A percentile compares a stretch with the other conserved stretches of the same genome.
Evolutionary conservation across 1,140 invertebrate genomes (phyloP).

Genomic region (Daktulosphaira vitifoliae): DNA sequence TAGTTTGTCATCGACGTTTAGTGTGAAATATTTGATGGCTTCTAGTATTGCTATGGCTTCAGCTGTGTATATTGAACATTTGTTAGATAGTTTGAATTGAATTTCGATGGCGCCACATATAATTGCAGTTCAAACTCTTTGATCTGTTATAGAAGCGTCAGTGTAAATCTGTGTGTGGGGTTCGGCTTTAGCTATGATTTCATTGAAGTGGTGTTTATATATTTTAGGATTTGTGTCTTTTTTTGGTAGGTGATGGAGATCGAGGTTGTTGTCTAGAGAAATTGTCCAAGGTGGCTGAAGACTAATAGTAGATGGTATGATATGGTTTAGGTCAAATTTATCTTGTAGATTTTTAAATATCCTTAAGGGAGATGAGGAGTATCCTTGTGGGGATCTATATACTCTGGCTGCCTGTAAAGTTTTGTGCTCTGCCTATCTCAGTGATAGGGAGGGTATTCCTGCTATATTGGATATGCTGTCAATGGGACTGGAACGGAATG

Average conservation of each 20-base stretch:
- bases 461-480: slow-evolving; percentile 3
- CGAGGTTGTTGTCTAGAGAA: no score
- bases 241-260: not conserved
- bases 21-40: slow-evolving; percentile 3
- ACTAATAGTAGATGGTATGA: not conserved
- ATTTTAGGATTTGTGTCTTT: no score
- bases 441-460: slow-evolving; percentile 7
- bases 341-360: not conserved
- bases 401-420: not conserved
- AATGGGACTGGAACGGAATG: slow-evolving; percentile 3
- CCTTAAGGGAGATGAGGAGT: not conserved
- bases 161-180: not conserved
- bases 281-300: no score
- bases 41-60: not conserved
- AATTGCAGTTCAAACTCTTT: not conserved
- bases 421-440: not conserved
- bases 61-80: not conserved
- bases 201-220: not conserved
- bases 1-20: not conserved
- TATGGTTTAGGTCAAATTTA: not conserved
- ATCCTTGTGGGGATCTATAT: not conserved
- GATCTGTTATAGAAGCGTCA: slow-evolving; percentile 2
- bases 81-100: not conserved
- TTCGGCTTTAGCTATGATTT: not conserved
- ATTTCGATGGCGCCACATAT: not conserved